A percentile compares a stretch with the other conserved stretches of the same genome.
Conservation (phyloP, 1,140 invertebrate species). For the Dendroctonus valens region DNA sequence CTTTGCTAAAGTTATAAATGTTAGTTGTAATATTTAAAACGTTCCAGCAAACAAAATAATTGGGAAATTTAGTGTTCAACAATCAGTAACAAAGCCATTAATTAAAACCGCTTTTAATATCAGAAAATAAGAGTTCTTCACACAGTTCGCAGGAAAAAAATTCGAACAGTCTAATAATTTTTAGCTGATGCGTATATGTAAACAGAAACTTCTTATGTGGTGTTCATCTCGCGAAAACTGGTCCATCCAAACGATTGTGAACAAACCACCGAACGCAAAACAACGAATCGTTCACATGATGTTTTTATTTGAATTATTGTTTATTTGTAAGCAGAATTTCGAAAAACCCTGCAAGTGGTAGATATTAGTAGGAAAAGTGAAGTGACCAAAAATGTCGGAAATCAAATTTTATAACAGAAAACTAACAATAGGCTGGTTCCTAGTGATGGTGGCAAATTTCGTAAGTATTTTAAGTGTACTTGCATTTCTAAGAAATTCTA, state of each 20-base stretch:
- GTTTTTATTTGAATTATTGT: background rate
- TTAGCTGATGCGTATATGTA: too few relatives aligned
- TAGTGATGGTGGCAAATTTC: conserved; percentile 24
- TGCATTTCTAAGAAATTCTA: background rate
- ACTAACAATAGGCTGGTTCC: conserved; percentile 12
- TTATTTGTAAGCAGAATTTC: background rate
- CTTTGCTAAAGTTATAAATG: background rate
- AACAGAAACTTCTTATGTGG: background rate
- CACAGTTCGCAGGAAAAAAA: too few relatives aligned
- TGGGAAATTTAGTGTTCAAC: background rate
- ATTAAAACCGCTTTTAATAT: too few relatives aligned
- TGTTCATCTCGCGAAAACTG: background rate
- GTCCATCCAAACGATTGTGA: background rate
- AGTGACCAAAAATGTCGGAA: conserved; percentile 7
- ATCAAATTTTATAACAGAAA: conserved; percentile 25
- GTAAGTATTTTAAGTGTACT: conserved; percentile 6
- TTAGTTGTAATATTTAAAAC: background rate
- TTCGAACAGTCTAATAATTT: too few relatives aligned
- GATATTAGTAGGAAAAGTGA: background rate
- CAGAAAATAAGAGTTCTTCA: too few relatives aligned
- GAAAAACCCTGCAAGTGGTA: background rate
- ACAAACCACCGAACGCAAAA: background rate
- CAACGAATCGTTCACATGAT: background rate
- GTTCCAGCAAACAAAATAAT: background rate
- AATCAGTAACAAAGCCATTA: too few relatives aligned